A percentile compares a stretch with the other conserved stretches of the same genome.
Conservation (phyloP, 2,888 invertebrate genomes). For the Nineta flava region DNA sequence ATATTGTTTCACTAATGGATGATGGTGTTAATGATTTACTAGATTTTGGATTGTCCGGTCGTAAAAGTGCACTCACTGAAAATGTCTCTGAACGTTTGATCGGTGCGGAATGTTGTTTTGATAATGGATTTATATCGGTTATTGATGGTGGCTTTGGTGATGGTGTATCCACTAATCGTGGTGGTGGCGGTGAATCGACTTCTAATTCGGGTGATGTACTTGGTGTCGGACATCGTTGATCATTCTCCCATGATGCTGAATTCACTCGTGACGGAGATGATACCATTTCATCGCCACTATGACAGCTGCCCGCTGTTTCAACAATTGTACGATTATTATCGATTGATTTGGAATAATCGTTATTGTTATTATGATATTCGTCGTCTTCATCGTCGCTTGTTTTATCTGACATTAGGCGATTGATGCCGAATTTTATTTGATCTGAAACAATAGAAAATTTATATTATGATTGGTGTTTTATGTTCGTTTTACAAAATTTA, state of each 20-base stretch:
- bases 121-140: conserved; percentile 21
- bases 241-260: conserved; percentile 20
- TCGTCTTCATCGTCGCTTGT: conserved; percentile 44
- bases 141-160: conserved; percentile 32
- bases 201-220: conserved; percentile 54
- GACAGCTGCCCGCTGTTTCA: conserved; percentile 34
- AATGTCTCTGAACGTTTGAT: conserved; percentile 66
- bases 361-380: conserved; percentile 31
- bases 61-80: conserved; percentile 65
- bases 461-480: no score
- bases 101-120: conserved; percentile 22
- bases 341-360: conserved; percentile 22
- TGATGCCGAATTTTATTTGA: conserved; percentile 71
- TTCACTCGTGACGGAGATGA: conserved; percentile 28
- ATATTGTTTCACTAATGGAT: conserved; percentile 31
- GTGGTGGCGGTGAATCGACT: conserved; percentile 57
- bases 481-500: no score
- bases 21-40: conserved; percentile 20
- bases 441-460: conserved; percentile 40
- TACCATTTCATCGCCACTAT: conserved; percentile 34
- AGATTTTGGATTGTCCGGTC: conserved; percentile 54
- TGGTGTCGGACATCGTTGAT: conserved; percentile 18
- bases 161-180: conserved; percentile 31
- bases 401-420: conserved; percentile 53
- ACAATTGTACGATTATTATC: conserved; percentile 28